Evolutionary conservation across 2,797 vertebrate species (phyloP).

Genomic region (Mallotus villosus): DNA sequence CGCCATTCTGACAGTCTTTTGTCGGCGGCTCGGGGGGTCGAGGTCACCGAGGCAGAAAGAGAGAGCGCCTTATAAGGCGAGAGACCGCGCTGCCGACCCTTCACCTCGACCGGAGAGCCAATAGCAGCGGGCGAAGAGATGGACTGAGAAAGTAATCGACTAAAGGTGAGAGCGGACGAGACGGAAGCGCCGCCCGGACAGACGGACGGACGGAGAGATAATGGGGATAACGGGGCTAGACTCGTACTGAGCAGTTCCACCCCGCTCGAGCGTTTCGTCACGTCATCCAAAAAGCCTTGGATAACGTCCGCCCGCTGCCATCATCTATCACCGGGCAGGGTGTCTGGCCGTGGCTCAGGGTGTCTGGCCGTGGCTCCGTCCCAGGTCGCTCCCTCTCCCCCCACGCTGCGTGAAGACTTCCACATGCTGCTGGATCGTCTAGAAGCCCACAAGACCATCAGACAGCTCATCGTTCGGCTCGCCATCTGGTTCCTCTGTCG

Average conservation of each 20-base stretch:
- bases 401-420: background rate
- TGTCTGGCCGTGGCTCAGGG: background rate
- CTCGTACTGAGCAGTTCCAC: no score
- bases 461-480: constrained; percentile 8
- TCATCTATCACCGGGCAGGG: constrained; percentile 18
- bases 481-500: background rate
- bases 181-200: background rate
- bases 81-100: background rate
- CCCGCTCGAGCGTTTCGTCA: no score
- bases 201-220: background rate
- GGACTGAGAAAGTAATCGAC: background rate
- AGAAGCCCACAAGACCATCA: constrained; percentile 5
- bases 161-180: background rate
- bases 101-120: background rate
- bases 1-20: constrained; percentile 13
- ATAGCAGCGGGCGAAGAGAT: background rate
- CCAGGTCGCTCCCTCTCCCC: background rate
- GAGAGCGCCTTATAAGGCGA: constrained; percentile 3
- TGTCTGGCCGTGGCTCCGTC: background rate
- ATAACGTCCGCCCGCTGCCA: constrained; percentile 1
- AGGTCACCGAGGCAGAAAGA: constrained; percentile 9
- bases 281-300: background rate
- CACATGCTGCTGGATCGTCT: background rate
- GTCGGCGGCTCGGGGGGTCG: constrained; percentile 1
- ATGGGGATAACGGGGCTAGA: background rate